phyloP scores from a whole-genome alignment of 2,113 vertebrate species.

The Cyprinodon tularosa region DNA sequence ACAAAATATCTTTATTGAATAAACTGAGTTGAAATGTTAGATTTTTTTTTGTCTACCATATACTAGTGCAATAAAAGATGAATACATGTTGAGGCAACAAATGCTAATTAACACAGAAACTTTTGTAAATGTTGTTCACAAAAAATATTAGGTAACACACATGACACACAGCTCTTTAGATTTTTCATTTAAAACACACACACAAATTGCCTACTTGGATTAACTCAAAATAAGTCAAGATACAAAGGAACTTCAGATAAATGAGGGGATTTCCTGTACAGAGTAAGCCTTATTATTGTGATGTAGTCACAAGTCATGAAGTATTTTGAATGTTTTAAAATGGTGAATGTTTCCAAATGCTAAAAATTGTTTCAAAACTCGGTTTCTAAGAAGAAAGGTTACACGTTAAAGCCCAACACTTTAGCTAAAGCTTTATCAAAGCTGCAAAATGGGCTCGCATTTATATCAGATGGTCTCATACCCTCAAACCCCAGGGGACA shows the following conservation, averaged over 20 bases:
- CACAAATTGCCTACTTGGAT: no score
- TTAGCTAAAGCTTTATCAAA: slow-evolving; percentile 7
- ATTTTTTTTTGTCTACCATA: background rate
- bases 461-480: slow-evolving; percentile 67
- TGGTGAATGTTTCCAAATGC: background rate
- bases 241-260: background rate
- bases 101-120: slow-evolving; percentile 22
- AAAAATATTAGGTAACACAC: slow-evolving; percentile 2
- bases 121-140: slow-evolving; percentile 22
- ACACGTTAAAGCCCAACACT: background rate
- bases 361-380: background rate
- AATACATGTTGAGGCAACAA: no score
- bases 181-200: no score
- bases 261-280: background rate
- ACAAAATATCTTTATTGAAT: no score
- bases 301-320: background rate
- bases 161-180: background rate
- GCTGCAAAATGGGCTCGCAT: slow-evolving; percentile 31
- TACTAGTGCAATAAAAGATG: background rate
- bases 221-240: background rate
- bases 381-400: slow-evolving; percentile 1
- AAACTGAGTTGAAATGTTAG: no score
- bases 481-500: slow-evolving; percentile 81
- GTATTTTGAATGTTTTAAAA: background rate
- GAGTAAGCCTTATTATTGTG: no score